Conservation (phyloP, 2,113 vertebrate species). For the Romanogobio albipinnatus region DNA sequence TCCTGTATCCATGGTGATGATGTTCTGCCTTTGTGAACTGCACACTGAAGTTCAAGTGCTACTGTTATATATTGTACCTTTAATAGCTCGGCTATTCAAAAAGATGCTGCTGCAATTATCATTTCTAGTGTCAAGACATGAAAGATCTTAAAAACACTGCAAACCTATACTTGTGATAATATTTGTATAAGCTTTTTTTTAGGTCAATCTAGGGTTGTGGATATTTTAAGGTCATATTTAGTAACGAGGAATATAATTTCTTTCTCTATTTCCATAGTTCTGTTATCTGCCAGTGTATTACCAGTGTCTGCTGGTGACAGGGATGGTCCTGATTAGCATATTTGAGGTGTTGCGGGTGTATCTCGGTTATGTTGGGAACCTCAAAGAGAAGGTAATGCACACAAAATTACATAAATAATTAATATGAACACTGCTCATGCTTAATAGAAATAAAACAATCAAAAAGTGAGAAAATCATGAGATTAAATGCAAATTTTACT, state of each 20-base stretch:
- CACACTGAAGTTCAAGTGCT: background rate
- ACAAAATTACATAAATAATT: background rate
- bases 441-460: background rate
- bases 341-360: slow-evolving; percentile 78
- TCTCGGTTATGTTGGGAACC: slow-evolving; percentile 84
- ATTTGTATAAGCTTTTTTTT: background rate
- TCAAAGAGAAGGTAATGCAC: slow-evolving; percentile 82
- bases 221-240: background rate
- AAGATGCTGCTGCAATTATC: background rate
- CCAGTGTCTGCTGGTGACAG: slow-evolving; percentile 79
- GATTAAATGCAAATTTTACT: slow-evolving; percentile 1
- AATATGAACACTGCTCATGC: slow-evolving; percentile 2
- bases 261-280: slow-evolving; percentile 69
- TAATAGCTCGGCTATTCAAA: background rate
- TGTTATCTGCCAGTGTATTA: slow-evolving; percentile 79
- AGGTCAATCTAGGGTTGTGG: background rate
- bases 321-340: slow-evolving; percentile 75
- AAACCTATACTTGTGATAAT: background rate
- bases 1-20: background rate
- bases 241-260: background rate
- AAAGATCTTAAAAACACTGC: background rate
- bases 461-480: background rate
- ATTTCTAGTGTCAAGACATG: background rate
- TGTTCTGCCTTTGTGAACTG: background rate
- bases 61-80: background rate